A percentile compares a stretch with the other conserved stretches of the same genome.
Conservation (phyloP, 2,113 vertebrate genomes). For the Myanophis thanlyinensis region DNA sequence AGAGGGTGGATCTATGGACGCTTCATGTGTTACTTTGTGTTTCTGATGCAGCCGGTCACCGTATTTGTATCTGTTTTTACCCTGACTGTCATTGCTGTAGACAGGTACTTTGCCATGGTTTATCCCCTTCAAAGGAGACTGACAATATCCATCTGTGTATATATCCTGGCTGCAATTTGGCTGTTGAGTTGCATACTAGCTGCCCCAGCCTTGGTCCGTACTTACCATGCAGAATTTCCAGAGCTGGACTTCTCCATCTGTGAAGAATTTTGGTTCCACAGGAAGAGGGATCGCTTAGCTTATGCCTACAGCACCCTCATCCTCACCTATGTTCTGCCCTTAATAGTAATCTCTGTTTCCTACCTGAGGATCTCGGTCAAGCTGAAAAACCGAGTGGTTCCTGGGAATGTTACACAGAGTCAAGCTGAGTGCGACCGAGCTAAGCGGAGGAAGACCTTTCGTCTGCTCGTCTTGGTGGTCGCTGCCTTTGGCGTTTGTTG, state of each 20-base stretch:
- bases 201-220: conserved; percentile 72
- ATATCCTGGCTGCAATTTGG: conserved; percentile 76
- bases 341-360: conserved; percentile 72
- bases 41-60: conserved; percentile 75
- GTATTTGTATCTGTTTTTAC: conserved; percentile 79
- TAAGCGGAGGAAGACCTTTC: conserved; percentile 77
- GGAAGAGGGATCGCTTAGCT: conserved; percentile 70
- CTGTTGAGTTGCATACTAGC: conserved; percentile 73
- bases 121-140: conserved; percentile 80
- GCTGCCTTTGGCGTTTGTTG: conserved; percentile 73
- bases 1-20: conserved; percentile 75
- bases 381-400: conserved; percentile 80
- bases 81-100: conserved; percentile 75
- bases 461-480: conserved; percentile 79
- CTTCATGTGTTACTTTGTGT: conserved; percentile 78
- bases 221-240: conserved; percentile 77
- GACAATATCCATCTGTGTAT: conserved; percentile 73
- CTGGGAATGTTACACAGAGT: conserved; percentile 70
- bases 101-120: conserved; percentile 78
- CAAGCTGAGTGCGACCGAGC: conserved; percentile 71
- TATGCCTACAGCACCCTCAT: conserved; percentile 77
- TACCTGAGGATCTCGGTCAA: conserved; percentile 77
- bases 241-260: conserved; percentile 85
- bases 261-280: conserved; percentile 84
- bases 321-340: conserved; percentile 71